Conservation (phyloP, 2,113 vertebrate species). For the Apus apus region DNA sequence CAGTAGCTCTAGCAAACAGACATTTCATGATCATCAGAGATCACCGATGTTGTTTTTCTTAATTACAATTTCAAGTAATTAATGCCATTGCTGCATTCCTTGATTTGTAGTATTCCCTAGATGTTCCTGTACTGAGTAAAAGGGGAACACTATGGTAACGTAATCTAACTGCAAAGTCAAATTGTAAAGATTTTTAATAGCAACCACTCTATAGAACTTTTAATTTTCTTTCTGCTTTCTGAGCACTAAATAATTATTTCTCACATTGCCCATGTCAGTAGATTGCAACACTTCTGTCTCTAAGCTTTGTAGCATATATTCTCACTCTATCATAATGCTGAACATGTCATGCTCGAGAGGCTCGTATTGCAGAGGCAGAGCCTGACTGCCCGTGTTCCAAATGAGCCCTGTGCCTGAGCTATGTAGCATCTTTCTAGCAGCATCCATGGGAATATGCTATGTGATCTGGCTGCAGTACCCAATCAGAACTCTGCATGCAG, state of each 20-base stretch:
- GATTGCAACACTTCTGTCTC: background rate
- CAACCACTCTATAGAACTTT: background rate
- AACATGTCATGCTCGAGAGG: background rate
- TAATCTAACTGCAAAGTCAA: slow-evolving; percentile 32
- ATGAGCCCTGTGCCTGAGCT: background rate
- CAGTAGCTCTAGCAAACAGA: background rate
- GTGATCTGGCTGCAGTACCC: background rate
- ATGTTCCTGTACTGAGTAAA: background rate
- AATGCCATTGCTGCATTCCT: background rate
- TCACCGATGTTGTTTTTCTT: slow-evolving; percentile 29
- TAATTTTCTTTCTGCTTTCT: slow-evolving; percentile 30
- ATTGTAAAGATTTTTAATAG: slow-evolving; percentile 45
- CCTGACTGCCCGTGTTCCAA: background rate
- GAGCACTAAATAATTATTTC: slow-evolving; percentile 36
- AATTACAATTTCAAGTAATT: slow-evolving; percentile 63
- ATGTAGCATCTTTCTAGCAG: background rate
- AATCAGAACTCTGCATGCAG: background rate
- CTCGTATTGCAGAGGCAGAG: background rate
- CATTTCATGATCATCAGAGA: background rate
- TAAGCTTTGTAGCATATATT: background rate
- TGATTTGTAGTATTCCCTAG: slow-evolving; percentile 36
- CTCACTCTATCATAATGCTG: background rate
- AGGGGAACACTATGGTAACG: background rate
- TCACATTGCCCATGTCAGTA: background rate
- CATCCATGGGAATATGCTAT: background rate